A percentile compares a stretch with the other conserved stretches of the same genome.
Evolutionary conservation across 2,888 invertebrate genomes (phyloP).

Genomic region (Lasioglossum malachurum): DNA sequence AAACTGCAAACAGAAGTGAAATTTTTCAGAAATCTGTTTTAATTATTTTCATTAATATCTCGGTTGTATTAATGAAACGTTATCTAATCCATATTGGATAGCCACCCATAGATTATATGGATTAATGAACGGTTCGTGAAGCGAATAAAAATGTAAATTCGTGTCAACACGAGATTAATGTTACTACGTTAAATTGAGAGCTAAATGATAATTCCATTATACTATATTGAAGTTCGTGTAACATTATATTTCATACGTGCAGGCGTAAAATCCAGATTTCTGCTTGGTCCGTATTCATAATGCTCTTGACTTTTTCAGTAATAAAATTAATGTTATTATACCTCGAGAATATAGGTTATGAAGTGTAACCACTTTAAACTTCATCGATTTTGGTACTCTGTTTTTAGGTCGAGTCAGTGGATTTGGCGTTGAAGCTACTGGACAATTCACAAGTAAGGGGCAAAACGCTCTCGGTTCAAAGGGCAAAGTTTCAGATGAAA

Average conservation of each 20-base stretch:
- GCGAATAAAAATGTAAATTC: not conserved
- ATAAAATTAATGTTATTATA: not conserved
- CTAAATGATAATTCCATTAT: not conserved
- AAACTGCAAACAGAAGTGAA: not conserved
- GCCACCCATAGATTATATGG: not conserved
- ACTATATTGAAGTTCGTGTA: not conserved
- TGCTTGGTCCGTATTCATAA: not conserved
- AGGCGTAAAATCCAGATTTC: not conserved
- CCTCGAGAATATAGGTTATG: not conserved
- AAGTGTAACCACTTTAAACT: not conserved
- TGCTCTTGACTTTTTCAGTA: not conserved
- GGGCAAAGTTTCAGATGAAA: slow-evolving; percentile 97
- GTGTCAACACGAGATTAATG: not conserved
- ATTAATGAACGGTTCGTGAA: not conserved
- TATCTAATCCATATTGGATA: not conserved
- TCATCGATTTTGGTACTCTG: slow-evolving; percentile 19
- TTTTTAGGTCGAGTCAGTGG: slow-evolving; percentile 94
- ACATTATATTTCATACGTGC: not conserved
- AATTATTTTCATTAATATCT: not conserved
- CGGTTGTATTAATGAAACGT: not conserved
- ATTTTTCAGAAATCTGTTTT: not conserved
- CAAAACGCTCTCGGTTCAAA: slow-evolving; percentile 94
- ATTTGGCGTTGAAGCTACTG: slow-evolving; percentile 95
- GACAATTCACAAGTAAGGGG: slow-evolving; percentile 94
- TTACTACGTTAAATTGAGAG: not conserved